A percentile compares a stretch with the other conserved stretches of the same genome.
phyloP scores from a whole-genome alignment of 1,140 invertebrate species.

The Argopecten irradians region DNA sequence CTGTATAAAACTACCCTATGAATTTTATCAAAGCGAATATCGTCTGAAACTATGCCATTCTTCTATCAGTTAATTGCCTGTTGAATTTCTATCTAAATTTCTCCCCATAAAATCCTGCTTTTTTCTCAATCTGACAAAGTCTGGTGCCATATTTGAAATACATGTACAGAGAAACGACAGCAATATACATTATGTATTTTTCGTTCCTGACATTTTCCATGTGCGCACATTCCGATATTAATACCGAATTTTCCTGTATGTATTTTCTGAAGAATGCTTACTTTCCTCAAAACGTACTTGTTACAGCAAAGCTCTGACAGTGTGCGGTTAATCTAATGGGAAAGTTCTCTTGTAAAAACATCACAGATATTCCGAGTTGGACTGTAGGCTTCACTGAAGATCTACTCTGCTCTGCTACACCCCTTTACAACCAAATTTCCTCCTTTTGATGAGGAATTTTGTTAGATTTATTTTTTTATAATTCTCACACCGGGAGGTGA shows the following conservation, averaged over 20 bases:
- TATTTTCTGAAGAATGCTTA: slow-evolving; percentile 11
- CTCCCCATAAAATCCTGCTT: not conserved
- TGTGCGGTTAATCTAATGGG: not conserved
- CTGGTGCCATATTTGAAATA: not conserved
- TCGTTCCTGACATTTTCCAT: not conserved
- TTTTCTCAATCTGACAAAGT: not conserved
- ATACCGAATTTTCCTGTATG: not conserved
- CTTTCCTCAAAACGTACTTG: not conserved
- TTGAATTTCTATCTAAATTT: not conserved
- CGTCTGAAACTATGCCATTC: not conserved
- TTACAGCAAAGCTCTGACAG: not conserved
- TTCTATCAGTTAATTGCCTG: not conserved
- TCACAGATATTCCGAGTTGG: not conserved
- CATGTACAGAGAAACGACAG: not conserved
- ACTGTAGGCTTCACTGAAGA: not conserved
- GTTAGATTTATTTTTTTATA: not conserved
- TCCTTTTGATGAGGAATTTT: not conserved
- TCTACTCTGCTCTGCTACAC: not conserved
- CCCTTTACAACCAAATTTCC: not conserved
- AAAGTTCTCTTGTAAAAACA: slow-evolving; percentile 1
- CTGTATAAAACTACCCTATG: not conserved
- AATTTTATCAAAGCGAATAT: slow-evolving; percentile 13
- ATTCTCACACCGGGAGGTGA: not conserved
- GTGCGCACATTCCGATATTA: not conserved
- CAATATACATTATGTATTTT: not conserved